Base-by-base conservation (phyloP, 2,888 invertebrate species). In the Nipponacmea schrenckii region DNA sequence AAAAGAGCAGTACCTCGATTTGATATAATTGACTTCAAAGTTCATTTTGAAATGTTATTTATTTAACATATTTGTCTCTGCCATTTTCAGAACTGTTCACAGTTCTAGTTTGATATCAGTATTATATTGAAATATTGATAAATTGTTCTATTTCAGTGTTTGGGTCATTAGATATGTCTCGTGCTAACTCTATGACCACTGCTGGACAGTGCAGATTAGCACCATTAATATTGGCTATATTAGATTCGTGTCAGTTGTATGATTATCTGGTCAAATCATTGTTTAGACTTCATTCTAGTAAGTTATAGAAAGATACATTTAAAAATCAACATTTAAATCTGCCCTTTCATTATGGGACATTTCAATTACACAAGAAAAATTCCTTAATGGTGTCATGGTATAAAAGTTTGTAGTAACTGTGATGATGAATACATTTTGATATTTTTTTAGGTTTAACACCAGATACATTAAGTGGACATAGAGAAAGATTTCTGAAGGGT, bases 161-260 rank as follows among this genome's bases (percentile, higher is more conserved):
- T 90, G 94, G 94, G 81, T 96, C 97, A 0, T 91, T 98, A 86
- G 96, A 98, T 89, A 94, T 94, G 90, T 95, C 96, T 2, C 93
- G 96, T 62, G 95, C 97, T 63, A 97, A 96, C 89, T 99, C 98
- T 5, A 98, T 98, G 96, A 98, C 97, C 0, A 94, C 94, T 75
- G 94, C 95, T 75, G 98, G 99, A 0, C 98, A 99, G 89, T 99
- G 98, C 88, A 93, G 98, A 62, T 91, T 99, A 70, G 96, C 98
- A 10, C 98, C 99, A 0, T 91, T 99, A 69, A 97, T 99, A 65
- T 84, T 89, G 56, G 88, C 88, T 76, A 87, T 89, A 80, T 94
- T 97, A 90, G 99, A 99, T 89, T 96, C 98, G 0, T 96, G 96
- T 81, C 95, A 95, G 86, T 92, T 99, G 45, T 99, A 99, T 90